Evolutionary conservation across 2,113 vertebrate species (phyloP).

Genomic region (Otolemur garnettii): DNA sequence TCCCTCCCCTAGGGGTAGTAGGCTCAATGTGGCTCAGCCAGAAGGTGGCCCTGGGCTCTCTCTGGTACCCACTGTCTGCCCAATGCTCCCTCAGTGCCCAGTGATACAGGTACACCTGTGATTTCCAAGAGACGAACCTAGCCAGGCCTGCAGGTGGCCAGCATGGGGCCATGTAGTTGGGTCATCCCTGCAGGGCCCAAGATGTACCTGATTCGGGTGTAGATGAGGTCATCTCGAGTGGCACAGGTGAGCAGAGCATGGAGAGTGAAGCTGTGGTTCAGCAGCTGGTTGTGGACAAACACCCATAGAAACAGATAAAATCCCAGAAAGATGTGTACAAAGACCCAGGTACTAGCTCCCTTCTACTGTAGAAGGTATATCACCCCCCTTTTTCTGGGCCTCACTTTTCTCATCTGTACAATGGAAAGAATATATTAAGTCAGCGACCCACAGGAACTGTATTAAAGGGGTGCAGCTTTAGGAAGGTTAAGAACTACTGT

Average conservation of each 20-base stretch:
- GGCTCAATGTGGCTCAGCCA: background rate
- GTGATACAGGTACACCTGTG: background rate
- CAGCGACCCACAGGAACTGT: no score
- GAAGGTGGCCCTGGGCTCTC: background rate
- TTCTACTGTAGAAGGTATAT: background rate
- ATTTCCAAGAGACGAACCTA: slow-evolving; percentile 26
- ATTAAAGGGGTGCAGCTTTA: no score
- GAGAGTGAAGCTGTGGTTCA: slow-evolving; percentile 91
- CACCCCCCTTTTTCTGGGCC: background rate
- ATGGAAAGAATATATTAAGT: background rate
- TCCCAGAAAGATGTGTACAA: background rate
- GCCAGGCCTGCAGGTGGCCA: background rate
- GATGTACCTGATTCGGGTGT: slow-evolving; percentile 88
- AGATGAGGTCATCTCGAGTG: slow-evolving; percentile 92
- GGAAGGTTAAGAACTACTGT: no score
- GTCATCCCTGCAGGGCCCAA: background rate
- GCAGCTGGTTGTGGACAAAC: slow-evolving; percentile 85
- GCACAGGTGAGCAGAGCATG: slow-evolving; percentile 89
- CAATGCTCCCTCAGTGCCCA: background rate
- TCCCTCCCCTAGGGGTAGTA: slow-evolving; percentile 89
- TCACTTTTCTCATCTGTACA: background rate
- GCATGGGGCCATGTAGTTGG: background rate
- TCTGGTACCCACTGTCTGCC: background rate
- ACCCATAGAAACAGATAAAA: background rate
- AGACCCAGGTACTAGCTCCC: background rate